Evolutionary conservation across 2,888 invertebrate species (phyloP), one percentile per base, ranked within the genome.

Genomic region (Ophioninae sp.): DNA sequence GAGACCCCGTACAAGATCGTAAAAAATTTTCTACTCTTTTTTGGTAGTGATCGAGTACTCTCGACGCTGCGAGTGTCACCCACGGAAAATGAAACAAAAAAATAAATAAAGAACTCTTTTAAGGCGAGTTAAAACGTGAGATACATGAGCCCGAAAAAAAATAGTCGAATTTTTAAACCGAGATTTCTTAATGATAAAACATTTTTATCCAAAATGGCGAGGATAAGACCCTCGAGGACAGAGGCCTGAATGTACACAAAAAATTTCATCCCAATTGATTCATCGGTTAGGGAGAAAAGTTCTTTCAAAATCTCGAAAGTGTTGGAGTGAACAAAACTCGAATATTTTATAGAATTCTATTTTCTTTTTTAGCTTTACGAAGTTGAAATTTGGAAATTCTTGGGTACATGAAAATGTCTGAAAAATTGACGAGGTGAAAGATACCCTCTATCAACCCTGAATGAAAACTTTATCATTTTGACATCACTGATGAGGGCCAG

Each of bases 1-100:
- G 77, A 44, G 78, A 78, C 68, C 82, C 78, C 77, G 78, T 82
- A 44, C 64, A 78, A 78, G 82, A 30, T 78, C 82, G 73, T 82
- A 78, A 82, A 78, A 82, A 22, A 61, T 17, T 51, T 59, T 44
- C 20, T 39, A 13, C 61, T 41, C 56, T 37, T 61, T 56, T 65
- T 56, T 65, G 65, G 56, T n/a, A 51, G 58, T 10, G 51, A 64
- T 20, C 39, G 20, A 56, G 65, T 13, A 72, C 51, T 51, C 51
- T 68, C 51, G 17, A 17, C 41, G 13, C 51, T 17, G 30, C 44
- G n/a, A 13, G 65, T 39, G 13, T 10, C 30, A 7, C 23, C 13
- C 17, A n/a, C 51, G 6, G 13, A 9, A 58, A 73, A 44, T n/a
- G 63, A n/a, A 20, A 39, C 59, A 37, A 17, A 10, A 10, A 59